Percentiles rank a stretch among this genome's conserved stretches.
Evolutionary conservation across 2,888 invertebrate genomes (phyloP).

Genomic region (Adelognathus sp.): DNA sequence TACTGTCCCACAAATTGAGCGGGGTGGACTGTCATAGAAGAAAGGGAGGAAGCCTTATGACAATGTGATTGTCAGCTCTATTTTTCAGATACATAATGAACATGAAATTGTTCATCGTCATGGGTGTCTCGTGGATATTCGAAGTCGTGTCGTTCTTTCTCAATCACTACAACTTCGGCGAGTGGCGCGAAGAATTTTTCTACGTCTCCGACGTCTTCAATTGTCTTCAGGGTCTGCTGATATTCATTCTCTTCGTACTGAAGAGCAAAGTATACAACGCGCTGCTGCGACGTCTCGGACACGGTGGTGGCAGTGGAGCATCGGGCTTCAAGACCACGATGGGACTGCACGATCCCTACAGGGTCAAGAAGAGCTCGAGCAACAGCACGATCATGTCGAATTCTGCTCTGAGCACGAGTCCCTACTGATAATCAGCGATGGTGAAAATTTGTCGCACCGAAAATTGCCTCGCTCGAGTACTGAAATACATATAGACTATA

Average conservation of each 20-base stretch:
- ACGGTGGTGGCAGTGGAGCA: background rate
- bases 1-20: no score
- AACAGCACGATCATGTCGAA: conserved; percentile 73
- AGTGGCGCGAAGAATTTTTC: conserved; percentile 68
- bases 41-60: no score
- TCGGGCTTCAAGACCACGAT: conserved; percentile 51
- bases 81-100: conserved; percentile 82
- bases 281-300: conserved; percentile 82
- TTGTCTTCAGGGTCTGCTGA: conserved; percentile 87
- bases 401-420: conserved; percentile 49
- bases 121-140: conserved; percentile 89
- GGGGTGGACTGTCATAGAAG: no score
- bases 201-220: conserved; percentile 86
- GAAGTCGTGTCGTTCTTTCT: conserved; percentile 85
- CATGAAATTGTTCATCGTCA: conserved; percentile 89
- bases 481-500: no score
- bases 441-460: no score
- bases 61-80: background rate
- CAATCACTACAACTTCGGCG: conserved; percentile 77
- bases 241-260: conserved; percentile 88
- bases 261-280: conserved; percentile 86
- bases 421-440: no score
- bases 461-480: no score
- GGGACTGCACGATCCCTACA: conserved; percentile 68
- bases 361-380: conserved; percentile 69